Evolutionary conservation across 2,113 vertebrate genomes (phyloP), one percentile per base, ranked within the genome.

Genomic region (Chunga burmeisteri): DNA sequence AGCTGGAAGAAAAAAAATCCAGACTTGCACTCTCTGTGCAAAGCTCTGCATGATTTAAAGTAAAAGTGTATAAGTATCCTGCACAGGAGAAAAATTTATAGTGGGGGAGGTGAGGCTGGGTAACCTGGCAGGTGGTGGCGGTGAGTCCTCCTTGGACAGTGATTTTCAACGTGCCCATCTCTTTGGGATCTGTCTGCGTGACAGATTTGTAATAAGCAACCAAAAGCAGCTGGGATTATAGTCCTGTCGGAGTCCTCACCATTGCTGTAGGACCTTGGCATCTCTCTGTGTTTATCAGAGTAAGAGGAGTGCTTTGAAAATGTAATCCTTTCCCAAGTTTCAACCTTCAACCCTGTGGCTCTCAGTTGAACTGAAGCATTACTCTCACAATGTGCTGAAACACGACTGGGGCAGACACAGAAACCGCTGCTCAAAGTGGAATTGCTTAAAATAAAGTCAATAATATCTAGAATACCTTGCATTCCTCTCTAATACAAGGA

Each of bases 401-500:
- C 23, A 22, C 0, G 10, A 16, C 4, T 7, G 63, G 10, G 42
- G 32, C 23, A 21, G 50, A 30, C 25, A 20, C 29, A 34, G 55
- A 81, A 90, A 88, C 61, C 78, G 66, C 66, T 83, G 75, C 58
- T 94, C 38, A 7, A 47, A 71, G 86, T 47, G 50, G 55, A 90
- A 59, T 86, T 0, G 0, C 86, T 83, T 95, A 81, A 87, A 85
- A 79, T 79, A 52, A 93, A 92, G 90, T 92, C 92, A 94, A 55
- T 90, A 92, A 50, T 49, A 75, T 36, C n/a, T 56, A 36, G 72
- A 86, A 91, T 93, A 84, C 47, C 22, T 89, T 63, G 21, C 68
- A 71, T 96, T 96, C 91, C 68, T 90, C 49, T 52, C 23, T 93
- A 78, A 84, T 71, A 80, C 88, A 55, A 32, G 72, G 44, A 71